Conservation (phyloP, 2,113 vertebrate genomes). For the Petromus typicus region DNA sequence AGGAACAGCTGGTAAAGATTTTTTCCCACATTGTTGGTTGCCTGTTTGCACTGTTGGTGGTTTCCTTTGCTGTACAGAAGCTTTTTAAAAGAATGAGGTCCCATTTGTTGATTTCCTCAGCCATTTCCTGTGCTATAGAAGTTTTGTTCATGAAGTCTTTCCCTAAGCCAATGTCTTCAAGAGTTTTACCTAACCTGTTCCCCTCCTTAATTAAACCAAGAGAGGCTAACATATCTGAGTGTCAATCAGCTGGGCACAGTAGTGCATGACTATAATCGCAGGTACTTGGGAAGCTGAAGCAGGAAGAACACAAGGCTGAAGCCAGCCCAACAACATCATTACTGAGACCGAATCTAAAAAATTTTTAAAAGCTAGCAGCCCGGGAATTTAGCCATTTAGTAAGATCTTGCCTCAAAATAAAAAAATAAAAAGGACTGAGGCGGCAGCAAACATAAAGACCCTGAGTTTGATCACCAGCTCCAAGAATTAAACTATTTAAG, state of each 20-base stretch:
- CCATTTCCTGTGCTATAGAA: too few relatives aligned
- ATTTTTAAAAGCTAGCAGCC: not conserved
- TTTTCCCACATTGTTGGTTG: too few relatives aligned
- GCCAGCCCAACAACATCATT: not conserved
- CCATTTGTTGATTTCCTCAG: too few relatives aligned
- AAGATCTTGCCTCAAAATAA: not conserved
- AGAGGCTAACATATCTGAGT: not conserved
- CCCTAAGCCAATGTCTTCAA: conserved; percentile 47
- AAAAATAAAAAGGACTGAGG: not conserved
- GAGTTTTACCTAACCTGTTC: not conserved
- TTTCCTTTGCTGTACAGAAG: too few relatives aligned
- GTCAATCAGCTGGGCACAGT: not conserved
- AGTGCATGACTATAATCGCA: not conserved
- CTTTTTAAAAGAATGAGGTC: too few relatives aligned
- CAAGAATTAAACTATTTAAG: not conserved
- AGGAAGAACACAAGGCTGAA: not conserved
- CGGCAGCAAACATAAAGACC: not conserved
- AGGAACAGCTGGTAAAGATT: too few relatives aligned
- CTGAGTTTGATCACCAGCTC: not conserved
- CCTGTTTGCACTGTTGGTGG: too few relatives aligned
- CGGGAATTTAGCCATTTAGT: not conserved
- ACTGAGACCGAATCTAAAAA: not conserved
- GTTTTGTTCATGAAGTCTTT: too few relatives aligned
- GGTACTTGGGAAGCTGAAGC: not conserved
- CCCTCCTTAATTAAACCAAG: conserved; percentile 39